These are phyloP conservation scores for Scomber scombrus DNA, from an alignment of 2,113 vertebrate species.

Conservation along the genomic window DNA sequence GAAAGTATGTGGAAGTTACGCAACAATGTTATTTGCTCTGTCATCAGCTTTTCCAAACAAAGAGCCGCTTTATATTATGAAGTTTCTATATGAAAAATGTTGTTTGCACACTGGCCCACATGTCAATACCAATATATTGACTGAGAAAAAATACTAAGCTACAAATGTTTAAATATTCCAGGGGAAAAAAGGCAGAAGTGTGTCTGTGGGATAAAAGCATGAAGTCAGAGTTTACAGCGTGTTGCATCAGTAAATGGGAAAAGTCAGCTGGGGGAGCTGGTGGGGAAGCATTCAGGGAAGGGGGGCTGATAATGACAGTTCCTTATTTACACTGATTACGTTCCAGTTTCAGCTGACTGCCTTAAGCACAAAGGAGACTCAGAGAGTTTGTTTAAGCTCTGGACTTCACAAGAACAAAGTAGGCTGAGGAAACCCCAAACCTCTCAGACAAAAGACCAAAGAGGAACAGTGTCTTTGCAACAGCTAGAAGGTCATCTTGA, in stretches of 20 bases:
- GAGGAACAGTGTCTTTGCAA: constrained; percentile 15
- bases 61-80: not conserved
- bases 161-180: constrained; percentile 20
- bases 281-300: constrained; percentile 13
- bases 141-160: constrained; percentile 27
- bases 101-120: not conserved
- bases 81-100: not conserved
- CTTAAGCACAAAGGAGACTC: constrained; percentile 50
- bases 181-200: constrained; percentile 13
- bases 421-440: constrained; percentile 37
- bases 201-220: constrained; percentile 23
- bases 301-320: constrained; percentile 44
- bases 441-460: constrained; percentile 50
- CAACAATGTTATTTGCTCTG: constrained; percentile 28
- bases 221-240: constrained; percentile 42
- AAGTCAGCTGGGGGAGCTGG: constrained; percentile 34
- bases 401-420: constrained; percentile 54
- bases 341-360: constrained; percentile 40
- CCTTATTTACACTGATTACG: constrained; percentile 56
- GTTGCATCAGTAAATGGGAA: constrained; percentile 55
- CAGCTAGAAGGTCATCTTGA: constrained; percentile 22
- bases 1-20: not conserved
- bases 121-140: not conserved
- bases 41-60: constrained; percentile 22
- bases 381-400: constrained; percentile 46